These are phyloP conservation scores for Artibeus jamaicensis DNA, from an alignment of 2,797 vertebrate species.

Conservation along the genomic window DNA sequence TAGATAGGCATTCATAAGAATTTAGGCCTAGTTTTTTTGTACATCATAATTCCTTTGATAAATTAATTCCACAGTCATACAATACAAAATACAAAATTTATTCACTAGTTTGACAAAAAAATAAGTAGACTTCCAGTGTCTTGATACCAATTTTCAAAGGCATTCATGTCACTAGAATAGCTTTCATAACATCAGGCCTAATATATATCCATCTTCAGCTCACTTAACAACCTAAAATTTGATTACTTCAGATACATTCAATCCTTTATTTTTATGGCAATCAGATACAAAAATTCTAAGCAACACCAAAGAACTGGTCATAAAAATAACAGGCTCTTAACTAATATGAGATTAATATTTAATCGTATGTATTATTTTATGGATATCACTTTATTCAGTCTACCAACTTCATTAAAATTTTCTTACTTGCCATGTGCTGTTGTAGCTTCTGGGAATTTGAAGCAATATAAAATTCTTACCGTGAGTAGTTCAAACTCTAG, in stretches of 20 bases:
- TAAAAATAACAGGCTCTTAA: not conserved
- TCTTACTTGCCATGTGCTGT: not conserved
- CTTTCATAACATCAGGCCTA: not conserved
- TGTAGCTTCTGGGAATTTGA: not conserved
- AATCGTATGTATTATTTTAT: not conserved
- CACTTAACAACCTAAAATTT: not conserved
- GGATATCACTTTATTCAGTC: not conserved
- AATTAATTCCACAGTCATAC: not conserved
- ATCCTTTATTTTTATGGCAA: not conserved
- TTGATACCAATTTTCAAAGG: not conserved
- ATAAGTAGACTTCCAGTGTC: not conserved
- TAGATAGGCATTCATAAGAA: not conserved
- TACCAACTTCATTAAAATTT: not conserved
- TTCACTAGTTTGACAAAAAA: not conserved
- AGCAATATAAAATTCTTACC: not conserved
- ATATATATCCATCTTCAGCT: not conserved
- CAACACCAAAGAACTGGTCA: not conserved
- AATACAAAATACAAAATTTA: not conserved
- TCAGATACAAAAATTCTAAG: not conserved
- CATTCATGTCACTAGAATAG: not conserved
- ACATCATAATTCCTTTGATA: not conserved
- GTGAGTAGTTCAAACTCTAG: not conserved
- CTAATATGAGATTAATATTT: not conserved
- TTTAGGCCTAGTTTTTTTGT: not conserved
- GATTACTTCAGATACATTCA: not conserved